Base-by-base conservation (phyloP, 2,888 invertebrate genomes). In the Torymus auratus region DNA sequence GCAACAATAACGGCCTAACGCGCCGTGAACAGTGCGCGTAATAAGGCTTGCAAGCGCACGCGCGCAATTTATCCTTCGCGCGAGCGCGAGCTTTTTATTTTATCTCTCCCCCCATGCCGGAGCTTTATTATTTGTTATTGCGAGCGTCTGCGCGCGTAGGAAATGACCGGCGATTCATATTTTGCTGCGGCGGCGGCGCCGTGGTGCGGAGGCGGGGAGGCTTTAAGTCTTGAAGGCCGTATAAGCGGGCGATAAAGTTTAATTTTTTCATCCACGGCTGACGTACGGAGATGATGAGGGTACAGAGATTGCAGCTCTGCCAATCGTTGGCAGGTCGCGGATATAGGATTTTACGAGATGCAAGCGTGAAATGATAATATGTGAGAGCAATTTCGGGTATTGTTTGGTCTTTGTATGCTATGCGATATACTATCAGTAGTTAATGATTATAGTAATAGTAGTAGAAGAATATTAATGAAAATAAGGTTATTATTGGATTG, bases 71-170 rank as follows among this genome's bases (percentile, higher is more conserved):
- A 69, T 73, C 55, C 65, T 55, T 61, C 52, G 41, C 52, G 53
- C 67, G 23, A 67, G 5, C 56, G 13, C 58, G 23, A 50, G 17
- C n/a, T 17, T 65, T 64, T 60, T 53, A 17, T 64, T 71, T 50
- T 65, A 65, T 69, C 7, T 70, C 23, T 71, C 5, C 20, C 14
- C 50, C 11, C 13, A 5, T 23, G 14, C 3, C 15, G n/a, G 15
- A 28, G 68, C 61, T 79, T 79, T 79, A 73, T 79, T 79, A 69
- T 79, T 73, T 73, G 69, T 74, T 73, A 73, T 69, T 67, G 60
- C 67, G 67, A n/a, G 67, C 5, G 7, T 41, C 41, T 17, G 72
- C 60, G 67, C 67, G 60, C 17, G 15, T 0, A 14, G 15, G 15
- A 61, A 71, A 28, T 12, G 60, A 71, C 12, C 64, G 71, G 52